Conservation (phyloP, 2,888 invertebrate genomes). For the Agriopis leucophaearia region DNA sequence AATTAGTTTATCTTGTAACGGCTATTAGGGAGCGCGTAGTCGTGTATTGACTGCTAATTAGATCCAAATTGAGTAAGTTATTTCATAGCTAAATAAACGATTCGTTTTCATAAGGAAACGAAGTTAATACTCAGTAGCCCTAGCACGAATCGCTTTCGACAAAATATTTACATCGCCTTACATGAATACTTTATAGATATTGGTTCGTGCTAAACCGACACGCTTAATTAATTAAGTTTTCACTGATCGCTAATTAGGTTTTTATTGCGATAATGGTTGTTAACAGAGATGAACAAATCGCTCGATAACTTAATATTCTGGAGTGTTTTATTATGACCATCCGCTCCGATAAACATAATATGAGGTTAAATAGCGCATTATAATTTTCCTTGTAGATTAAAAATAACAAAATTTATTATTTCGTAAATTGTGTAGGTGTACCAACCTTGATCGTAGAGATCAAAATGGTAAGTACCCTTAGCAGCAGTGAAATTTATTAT, state of each 20-base stretch:
- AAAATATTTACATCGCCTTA: not conserved
- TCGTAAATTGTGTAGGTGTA: no score
- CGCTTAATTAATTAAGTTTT: constrained; percentile 14
- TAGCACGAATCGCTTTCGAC: not conserved
- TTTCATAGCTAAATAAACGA: constrained; percentile 8
- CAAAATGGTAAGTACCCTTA: no score
- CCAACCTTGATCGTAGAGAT: no score
- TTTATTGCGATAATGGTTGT: not conserved
- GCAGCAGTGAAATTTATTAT: no score
- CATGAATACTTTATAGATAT: not conserved
- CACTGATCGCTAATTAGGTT: not conserved
- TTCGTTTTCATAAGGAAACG: constrained; percentile 16
- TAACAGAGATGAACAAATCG: not conserved
- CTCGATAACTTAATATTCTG: not conserved
- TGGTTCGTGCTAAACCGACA: not conserved
- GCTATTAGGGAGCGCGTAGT: constrained; percentile 7
- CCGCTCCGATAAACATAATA: not conserved
- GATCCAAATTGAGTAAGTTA: constrained; percentile 15
- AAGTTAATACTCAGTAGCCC: not conserved
- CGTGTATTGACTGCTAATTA: constrained; percentile 15
- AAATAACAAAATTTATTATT: not conserved
- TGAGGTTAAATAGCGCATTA: not conserved
- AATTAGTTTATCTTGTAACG: constrained; percentile 5
- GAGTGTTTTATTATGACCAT: not conserved
- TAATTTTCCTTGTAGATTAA: not conserved